Base-by-base conservation (phyloP, 2,113 vertebrate species). In the Phoenicopterus ruber region DNA sequence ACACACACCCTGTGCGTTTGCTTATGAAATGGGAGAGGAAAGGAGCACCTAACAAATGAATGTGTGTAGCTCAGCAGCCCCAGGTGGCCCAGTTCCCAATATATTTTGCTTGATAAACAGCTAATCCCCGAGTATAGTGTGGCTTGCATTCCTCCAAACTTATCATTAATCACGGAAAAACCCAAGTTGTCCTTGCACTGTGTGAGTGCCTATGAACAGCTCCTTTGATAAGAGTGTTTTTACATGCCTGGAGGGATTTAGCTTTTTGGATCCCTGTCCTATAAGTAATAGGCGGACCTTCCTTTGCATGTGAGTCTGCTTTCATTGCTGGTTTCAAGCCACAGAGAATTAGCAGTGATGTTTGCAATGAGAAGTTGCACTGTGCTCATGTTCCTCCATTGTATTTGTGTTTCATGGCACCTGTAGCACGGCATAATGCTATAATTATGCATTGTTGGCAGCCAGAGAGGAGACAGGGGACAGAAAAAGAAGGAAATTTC, bases 211-310 rank as follows among this genome's bases (percentile, higher is more conserved):
- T 66, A 96, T 97, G 96, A 97, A 97, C 93, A 81, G 93, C 61
- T 85, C 80, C 94, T 98, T 98, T 97, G 96, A 97, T 97, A 97
- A 96, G 90, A 94, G 81, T 96, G 95, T 97, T 97, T 98, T 96
- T 86, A 82, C 67, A 89, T 94, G 96, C 94, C 97, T 97, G 81
- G 70, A 90, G 96, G 97, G 97, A 97, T 97, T 97, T 97, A 95
- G 93, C 87, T 92, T 97, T 96, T 96, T 97, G 94, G 95, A 94
- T 69, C 84, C 88, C 88, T 91, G 71, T 95, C 85, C 66, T 87
- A 17, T 86, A 82, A 94, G 84, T 62, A 84, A 87, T 34, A 91
- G 80, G 86, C 59, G 19, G 89, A 80, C 74, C 84, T 96, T 94
- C 88, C 89, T 72, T 58, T 89, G 93, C 82, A n/a, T 96, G 82